Conservation (phyloP, 2,797 vertebrate genomes). For the Cyprinella venusta region DNA sequence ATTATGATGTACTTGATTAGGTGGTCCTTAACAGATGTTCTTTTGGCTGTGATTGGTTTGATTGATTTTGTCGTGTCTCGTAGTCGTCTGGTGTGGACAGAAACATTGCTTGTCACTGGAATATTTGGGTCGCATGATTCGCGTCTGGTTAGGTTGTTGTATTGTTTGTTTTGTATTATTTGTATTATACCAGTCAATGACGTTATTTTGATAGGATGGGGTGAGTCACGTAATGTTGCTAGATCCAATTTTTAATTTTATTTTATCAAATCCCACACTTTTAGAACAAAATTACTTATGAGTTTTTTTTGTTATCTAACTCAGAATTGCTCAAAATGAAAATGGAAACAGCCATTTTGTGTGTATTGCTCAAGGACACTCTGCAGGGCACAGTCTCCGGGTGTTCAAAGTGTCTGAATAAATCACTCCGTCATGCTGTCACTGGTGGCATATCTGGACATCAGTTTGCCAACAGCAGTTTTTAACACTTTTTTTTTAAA, state of each 20-base stretch:
- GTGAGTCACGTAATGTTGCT: neutral
- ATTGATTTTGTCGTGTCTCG: no score
- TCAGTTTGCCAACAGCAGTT: neutral
- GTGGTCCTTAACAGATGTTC: no score
- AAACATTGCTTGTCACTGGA: no score
- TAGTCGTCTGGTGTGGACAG: no score
- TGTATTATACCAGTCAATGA: no score
- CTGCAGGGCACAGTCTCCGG: slow-evolving; percentile 6
- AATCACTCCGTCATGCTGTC: slow-evolving; percentile 21
- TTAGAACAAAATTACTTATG: neutral
- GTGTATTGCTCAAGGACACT: slow-evolving; percentile 26
- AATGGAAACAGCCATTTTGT: neutral
- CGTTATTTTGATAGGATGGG: neutral
- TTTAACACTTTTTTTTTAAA: neutral
- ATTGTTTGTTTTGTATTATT: neutral
- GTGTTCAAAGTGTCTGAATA: neutral
- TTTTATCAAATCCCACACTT: neutral
- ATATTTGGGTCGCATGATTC: no score
- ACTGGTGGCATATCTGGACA: slow-evolving; percentile 4
- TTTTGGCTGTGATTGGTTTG: no score
- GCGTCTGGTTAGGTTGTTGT: no score
- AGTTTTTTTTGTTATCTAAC: neutral
- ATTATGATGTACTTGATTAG: no score
- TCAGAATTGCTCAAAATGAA: neutral
- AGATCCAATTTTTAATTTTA: no score